Evolutionary conservation across 2,797 vertebrate genomes (phyloP), one percentile per base, ranked within the genome.

Genomic region (Euthynnus affinis): DNA sequence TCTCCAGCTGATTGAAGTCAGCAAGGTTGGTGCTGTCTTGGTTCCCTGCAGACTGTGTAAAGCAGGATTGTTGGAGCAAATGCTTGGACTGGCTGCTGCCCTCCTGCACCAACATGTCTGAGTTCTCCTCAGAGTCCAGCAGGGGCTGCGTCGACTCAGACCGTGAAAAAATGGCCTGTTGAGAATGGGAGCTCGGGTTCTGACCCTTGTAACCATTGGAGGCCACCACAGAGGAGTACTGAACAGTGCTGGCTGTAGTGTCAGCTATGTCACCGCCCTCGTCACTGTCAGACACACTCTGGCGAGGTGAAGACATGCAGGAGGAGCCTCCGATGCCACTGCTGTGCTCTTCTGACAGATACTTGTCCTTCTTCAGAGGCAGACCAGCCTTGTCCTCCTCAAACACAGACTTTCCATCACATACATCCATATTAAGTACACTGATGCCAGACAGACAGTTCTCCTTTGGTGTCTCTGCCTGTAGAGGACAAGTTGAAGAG

Each of bases 291-390:
- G 97, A 98, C 65, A 98, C 96, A 6, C 98, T 99, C 86, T 98
- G 97, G 32, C 97, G 96, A 12, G 97, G 98, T 0, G 98, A 98
- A 0, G 98, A 99, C 97, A 99, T 97, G 89, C 98, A 98, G 0
- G 98, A 99, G 1, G 98, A 99, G 66, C 98, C 97, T 1, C 98
- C 98, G n/a, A 99, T 99, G 44, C 98, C 98, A 58, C 98, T 99
- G 94, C 98, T 99, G 93, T 98, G 97, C 69, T 98, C 98, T 89
- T 98, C 98, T 0, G 98, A 97, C 63, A 96, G 95, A 74, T 95
- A 96, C 86, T 98, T 99, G 80, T 97, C 98, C 89, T 97, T 98
- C 92, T 96, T 98, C 81, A 97, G 95, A 0, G 96, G 91, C 61
- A 97, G 95, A 66, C 95, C 63, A 4, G 93, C 83, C 85, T 98